These are phyloP conservation scores for Aphrocallistes beatrix DNA, from an alignment of 37 sponge, comb jelly and placozoan genomes.

Conservation along the genomic window DNA sequence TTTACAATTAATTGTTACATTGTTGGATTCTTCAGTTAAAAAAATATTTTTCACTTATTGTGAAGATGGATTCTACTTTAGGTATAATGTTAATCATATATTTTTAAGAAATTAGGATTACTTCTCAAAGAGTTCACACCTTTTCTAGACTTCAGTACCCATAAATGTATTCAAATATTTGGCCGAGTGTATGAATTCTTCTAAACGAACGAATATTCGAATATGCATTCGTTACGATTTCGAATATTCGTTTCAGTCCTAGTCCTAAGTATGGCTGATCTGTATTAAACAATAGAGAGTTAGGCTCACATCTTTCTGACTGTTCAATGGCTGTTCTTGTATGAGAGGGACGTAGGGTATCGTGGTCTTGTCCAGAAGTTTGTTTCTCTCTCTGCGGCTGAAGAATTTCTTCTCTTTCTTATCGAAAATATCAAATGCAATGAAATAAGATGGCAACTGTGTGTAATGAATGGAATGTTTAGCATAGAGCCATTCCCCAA, in stretches of 20 bases:
- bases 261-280: background rate
- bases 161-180: too few relatives aligned
- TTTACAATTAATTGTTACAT: background rate
- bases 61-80: too few relatives aligned
- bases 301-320: conserved; percentile 49
- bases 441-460: conserved; percentile 56
- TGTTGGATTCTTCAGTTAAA: background rate
- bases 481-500: conserved; percentile 86
- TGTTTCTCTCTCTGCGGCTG: conserved; percentile 61
- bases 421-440: conserved; percentile 73
- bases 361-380: conserved; percentile 34
- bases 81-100: too few relatives aligned
- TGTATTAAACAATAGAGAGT: background rate
- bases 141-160: too few relatives aligned
- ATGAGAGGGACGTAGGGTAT: conserved; percentile 49
- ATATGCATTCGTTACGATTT: too few relatives aligned
- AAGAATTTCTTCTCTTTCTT: conserved; percentile 30
- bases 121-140: too few relatives aligned
- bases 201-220: too few relatives aligned
- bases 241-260: too few relatives aligned
- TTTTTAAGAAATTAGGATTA: too few relatives aligned
- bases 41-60: too few relatives aligned
- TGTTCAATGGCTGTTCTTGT: conserved; percentile 30
- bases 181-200: too few relatives aligned
- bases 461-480: conserved; percentile 86